A percentile compares a stretch with the other conserved stretches of the same genome.
These are phyloP conservation scores for Latheticus oryzae DNA, from an alignment of 2,888 invertebrate genomes.

Conservation along the genomic window DNA sequence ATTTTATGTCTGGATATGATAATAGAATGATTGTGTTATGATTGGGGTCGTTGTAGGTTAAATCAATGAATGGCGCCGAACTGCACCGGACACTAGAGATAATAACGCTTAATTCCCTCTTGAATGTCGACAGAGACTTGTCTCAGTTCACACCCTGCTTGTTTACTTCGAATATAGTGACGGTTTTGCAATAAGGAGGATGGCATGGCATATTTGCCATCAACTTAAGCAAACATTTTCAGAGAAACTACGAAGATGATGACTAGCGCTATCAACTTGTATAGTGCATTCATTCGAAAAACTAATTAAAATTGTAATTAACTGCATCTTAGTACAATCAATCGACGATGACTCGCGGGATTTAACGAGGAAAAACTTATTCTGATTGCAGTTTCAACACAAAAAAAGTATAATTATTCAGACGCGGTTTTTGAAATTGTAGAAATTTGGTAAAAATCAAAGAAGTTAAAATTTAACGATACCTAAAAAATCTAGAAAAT, in stretches of 20 bases:
- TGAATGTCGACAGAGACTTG: conserved; percentile 45
- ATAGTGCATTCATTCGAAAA: conserved; percentile 12
- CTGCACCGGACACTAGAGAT: conserved; percentile 55
- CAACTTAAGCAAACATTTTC: conserved; percentile 31
- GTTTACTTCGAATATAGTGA: conserved; percentile 27
- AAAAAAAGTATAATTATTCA: too few relatives aligned
- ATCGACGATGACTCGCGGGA: too few relatives aligned
- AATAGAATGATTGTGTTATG: conserved; percentile 51
- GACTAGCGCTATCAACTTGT: conserved; percentile 22
- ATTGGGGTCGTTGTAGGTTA: conserved; percentile 56
- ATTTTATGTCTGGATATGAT: conserved; percentile 29
- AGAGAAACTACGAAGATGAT: conserved; percentile 3
- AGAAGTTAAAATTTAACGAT: too few relatives aligned
- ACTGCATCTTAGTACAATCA: not conserved
- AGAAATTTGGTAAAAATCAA: too few relatives aligned
- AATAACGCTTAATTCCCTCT: conserved; percentile 57
- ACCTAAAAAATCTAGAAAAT: too few relatives aligned
- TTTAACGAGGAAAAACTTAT: too few relatives aligned
- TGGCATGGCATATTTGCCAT: conserved; percentile 33
- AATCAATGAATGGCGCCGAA: conserved; percentile 55
- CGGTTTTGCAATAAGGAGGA: conserved; percentile 34
- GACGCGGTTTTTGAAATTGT: too few relatives aligned
- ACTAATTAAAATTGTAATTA: conserved; percentile 28
- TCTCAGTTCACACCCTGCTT: conserved; percentile 28
- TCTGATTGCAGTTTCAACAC: too few relatives aligned